Base-by-base conservation (phyloP, 2,797 vertebrate genomes). In the Ceyx erithaca region DNA sequence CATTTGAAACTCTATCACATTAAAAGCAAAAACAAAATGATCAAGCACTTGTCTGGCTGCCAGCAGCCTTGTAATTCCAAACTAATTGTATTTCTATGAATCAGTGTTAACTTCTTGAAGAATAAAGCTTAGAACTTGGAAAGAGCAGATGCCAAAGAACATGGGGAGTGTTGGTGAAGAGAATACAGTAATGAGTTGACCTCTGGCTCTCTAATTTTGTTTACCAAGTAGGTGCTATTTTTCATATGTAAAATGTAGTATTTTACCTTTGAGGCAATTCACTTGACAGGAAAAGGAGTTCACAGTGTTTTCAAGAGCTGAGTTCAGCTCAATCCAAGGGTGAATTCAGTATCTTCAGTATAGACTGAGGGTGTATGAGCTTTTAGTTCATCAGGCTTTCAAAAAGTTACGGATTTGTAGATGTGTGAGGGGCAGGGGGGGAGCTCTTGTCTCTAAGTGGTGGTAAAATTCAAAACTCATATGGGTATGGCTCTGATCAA, bases 391-490 rank as follows among this genome's bases (percentile, higher is more conserved):
- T 83, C 37, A 62, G 20, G 14, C 66, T 89, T 58, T 76, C 1
- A 87, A 54, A 87, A 75, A 57, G 41, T 14, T 46, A 52, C 31
- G 21, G 11, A 78, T 87, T 83, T 85, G 54, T 81, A 85, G 86
- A 92, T 82, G 58, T 20, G 5, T 75, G 89, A 83, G 79, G 54
- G 43, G 49, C 58, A 10, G 9, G 28, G 61, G 49, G 66, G 21
- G 49, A 90, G 55, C 45, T 51, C 35, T 89, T 78, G 25, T 43
- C 48, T 93, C 40, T 83, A 52, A 87, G 51, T 64, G 64, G 51
- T 94, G 93, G 84, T 95, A 85, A 86, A 77, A 83, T 85, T 61
- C 82, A 85, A 89, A 93, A 78, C 76, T 92, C 81, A n/a, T 75
- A 91, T 37, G 71, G 48, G 40, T 91, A 93, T 82, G 81, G 88